Percentiles rank a stretch among this genome's conserved stretches.
These are phyloP conservation scores for Limnephilus lunatus DNA, from an alignment of 2,888 invertebrate genomes.

Conservation along the genomic window DNA sequence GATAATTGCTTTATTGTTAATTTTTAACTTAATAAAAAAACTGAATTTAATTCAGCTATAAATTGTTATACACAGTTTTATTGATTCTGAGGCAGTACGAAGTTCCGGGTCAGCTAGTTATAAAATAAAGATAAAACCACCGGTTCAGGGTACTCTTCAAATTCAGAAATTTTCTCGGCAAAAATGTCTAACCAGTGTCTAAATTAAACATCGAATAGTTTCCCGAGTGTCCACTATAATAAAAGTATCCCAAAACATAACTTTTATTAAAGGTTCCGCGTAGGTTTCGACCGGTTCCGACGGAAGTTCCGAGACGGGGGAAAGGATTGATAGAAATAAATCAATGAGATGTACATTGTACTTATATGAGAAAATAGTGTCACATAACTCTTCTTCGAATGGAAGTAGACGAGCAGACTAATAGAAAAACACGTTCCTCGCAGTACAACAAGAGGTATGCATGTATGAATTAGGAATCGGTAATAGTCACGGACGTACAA, in stretches of 20 bases:
- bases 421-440: slow-evolving; percentile 15
- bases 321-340: not conserved
- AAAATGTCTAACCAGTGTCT: not conserved
- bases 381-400: not conserved
- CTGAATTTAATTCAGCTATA: no score
- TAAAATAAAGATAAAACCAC: not conserved
- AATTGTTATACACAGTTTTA: no score
- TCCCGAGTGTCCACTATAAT: not conserved
- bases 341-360: not conserved
- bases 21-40: no score
- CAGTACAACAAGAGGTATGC: not conserved
- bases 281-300: not conserved
- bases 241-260: not conserved
- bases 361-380: not conserved
- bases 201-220: not conserved
- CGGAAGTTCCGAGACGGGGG: not conserved
- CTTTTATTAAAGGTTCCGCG: not conserved
- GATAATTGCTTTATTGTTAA: no score
- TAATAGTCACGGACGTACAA: no score
- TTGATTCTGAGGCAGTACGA: no score
- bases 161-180: not conserved
- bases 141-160: not conserved
- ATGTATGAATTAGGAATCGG: not conserved
- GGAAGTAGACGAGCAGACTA: not conserved
- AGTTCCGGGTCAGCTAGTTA: no score